Evolutionary conservation across 1,140 invertebrate genomes (phyloP), one percentile per base, ranked within the genome.

Genomic region (Cyphomyrmex costatus): DNA sequence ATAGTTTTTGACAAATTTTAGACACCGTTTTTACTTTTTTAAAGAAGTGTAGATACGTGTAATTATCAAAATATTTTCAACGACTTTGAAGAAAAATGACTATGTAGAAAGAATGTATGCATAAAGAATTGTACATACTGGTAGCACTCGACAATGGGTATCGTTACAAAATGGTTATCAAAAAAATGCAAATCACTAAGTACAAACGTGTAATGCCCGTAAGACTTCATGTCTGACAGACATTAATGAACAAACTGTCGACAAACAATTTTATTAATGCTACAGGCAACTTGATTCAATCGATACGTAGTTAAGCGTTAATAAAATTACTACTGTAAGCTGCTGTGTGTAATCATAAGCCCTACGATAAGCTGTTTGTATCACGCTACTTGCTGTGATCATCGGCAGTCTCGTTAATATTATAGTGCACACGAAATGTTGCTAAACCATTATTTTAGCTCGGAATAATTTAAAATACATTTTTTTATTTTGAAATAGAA

Each of bases 221-320:
- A 14, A 68, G 61, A 53, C 77, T 42, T 42, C 36, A 42, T 12
- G 36, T 42, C 36, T 42, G 2, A 42, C 10, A 3, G 2, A 42
- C 36, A 42, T 42, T 42, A 42, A 80, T 70, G 77, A 80, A n/a
- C n/a, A 79, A 79, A 68, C 21, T 53, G 77, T 68, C 36, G 76
- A 70, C 77, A 61, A 56, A 36, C 56, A 80, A 68, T 80, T 70
- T 80, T 70, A 68, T 79, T 80, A 80, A 80, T 80, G 49, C 33
- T 68, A 70, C 46, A 68, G 42, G 63, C 70, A 80, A 68, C 63
- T 70, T 56, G 63, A 80, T 80, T 78, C 76, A 65, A 78, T 80
- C 63, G 61, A 80, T 80, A 70, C 65, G n/a, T 80, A 70, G 46
- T 70, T 30, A 80, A 80, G 30, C 77, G 63, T 68, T 79, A 68